Base-by-base conservation (phyloP, 1,140 invertebrate species). In the Maniola jurtina region DNA sequence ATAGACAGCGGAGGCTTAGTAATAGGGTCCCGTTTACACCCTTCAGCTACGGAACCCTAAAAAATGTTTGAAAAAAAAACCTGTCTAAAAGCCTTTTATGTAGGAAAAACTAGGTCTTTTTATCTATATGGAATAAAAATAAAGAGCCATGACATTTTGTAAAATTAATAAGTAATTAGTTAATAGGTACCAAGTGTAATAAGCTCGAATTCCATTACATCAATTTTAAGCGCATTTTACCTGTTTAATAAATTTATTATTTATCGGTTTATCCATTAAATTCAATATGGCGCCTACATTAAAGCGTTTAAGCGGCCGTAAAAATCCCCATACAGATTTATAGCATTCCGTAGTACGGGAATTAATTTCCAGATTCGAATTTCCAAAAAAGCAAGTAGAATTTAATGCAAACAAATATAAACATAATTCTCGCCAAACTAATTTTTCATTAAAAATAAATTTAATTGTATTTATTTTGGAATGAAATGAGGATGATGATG, bases 201-300 rank as follows among this genome's bases (percentile, higher is more conserved):
- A 58, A 50, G 34, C 34, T 52, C 33, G 16, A 55, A 55, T 13
- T 55, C 52, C 2, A 8, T 5, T 11, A 55, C 7, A 55, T 13
- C 25, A 55, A 34, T 55, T 55, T 55, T 34, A 55, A 55, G 16
- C 52, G n/a, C 16, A 55, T 55, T 52, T 55, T 55, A 55, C 52
- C 15, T 55, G 52, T 57, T 56, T 57, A 57, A 57, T 47, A 60
- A 45, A 60, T 36, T 45, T 60, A 57, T 35, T 64, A 57, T 61
- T 36, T 57, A 58, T 54, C 42, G 65, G 55, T 67, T 56, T 42
- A 62, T 45, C 65, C 60, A 67, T 67, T 62, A 62, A 57, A 61
- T 66, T 67, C 54, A 67, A 67, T 67, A 67, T 67, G 60, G 65
- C 52, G 52, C 63, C 65, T 62, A 58, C 60, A 67, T 61, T 67